A percentile compares a stretch with the other conserved stretches of the same genome.
These are phyloP conservation scores for Orthonychiurus folsomi DNA, from an alignment of 2,888 invertebrate genomes.

Conservation along the genomic window DNA sequence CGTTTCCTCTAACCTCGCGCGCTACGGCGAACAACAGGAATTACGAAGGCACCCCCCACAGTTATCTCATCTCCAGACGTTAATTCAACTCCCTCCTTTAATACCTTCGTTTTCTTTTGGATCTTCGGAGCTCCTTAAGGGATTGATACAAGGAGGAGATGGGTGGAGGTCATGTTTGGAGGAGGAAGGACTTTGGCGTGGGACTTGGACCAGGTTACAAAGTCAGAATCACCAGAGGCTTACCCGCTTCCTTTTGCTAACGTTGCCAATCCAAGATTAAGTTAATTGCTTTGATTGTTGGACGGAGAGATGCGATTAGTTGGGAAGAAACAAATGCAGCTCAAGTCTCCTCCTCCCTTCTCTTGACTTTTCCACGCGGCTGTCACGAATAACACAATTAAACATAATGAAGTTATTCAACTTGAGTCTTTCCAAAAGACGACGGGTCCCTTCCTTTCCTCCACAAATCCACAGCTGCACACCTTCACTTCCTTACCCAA, in stretches of 20 bases:
- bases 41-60: background rate
- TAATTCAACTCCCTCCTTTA: constrained; percentile 1
- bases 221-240: background rate
- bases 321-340: background rate
- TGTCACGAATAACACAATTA: constrained; percentile 1
- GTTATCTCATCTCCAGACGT: background rate
- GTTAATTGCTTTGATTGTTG: background rate
- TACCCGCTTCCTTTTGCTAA: background rate
- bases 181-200: background rate
- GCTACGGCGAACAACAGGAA: background rate
- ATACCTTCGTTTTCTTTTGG: too few species aligned
- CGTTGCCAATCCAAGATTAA: background rate
- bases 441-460: background rate
- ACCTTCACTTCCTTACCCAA: background rate
- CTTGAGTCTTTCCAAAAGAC: background rate
- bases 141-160: background rate
- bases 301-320: background rate
- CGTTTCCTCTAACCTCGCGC: background rate
- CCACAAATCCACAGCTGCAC: background rate
- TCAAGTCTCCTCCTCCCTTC: background rate
- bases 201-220: background rate
- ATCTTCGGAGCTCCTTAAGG: background rate
- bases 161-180: too few species aligned
- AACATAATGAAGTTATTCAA: constrained; percentile 1
- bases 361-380: background rate